Evolutionary conservation across 2,888 invertebrate genomes (phyloP).

Genomic region (Xylota segnis): DNA sequence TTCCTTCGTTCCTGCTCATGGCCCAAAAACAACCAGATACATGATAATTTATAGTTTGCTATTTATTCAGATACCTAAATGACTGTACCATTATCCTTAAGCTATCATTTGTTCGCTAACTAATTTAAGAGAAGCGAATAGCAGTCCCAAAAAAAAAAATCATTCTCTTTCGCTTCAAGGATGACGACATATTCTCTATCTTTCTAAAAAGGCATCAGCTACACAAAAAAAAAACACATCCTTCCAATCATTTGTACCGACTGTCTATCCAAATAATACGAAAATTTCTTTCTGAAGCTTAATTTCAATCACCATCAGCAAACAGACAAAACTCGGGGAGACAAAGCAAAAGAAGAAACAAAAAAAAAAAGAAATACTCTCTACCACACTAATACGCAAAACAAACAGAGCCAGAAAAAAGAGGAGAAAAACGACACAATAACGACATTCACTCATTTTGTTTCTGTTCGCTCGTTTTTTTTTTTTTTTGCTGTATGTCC

Average conservation of each 20-base stretch:
- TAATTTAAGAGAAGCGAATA: conserved; percentile 39
- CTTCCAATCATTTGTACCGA: conserved; percentile 44
- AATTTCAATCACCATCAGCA: conserved; percentile 73
- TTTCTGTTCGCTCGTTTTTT: conserved; percentile 14
- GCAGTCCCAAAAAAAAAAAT: too few species aligned
- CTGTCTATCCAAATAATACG: conserved; percentile 37
- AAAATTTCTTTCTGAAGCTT: conserved; percentile 61
- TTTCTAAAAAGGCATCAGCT: neutral
- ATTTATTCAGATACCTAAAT: conserved; percentile 66
- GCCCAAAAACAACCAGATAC: conserved; percentile 19
- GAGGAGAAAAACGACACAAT: conserved; percentile 30
- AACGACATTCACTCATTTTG: conserved; percentile 46
- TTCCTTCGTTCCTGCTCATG: neutral
- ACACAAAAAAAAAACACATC: conserved; percentile 18
- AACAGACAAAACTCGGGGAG: conserved; percentile 49
- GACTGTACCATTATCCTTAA: conserved; percentile 48
- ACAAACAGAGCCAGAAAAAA: conserved; percentile 36
- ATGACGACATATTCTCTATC: neutral
- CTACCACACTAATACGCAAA: conserved; percentile 24
- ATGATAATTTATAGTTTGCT: conserved; percentile 66
- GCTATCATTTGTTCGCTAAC: conserved; percentile 51
- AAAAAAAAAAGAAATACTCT: conserved; percentile 10
- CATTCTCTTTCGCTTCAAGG: neutral
- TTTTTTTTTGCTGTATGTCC: conserved; percentile 7
- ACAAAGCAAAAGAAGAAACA: neutral